Conservation (phyloP, 2,888 invertebrate species). For the Protodeltote pygarga region DNA sequence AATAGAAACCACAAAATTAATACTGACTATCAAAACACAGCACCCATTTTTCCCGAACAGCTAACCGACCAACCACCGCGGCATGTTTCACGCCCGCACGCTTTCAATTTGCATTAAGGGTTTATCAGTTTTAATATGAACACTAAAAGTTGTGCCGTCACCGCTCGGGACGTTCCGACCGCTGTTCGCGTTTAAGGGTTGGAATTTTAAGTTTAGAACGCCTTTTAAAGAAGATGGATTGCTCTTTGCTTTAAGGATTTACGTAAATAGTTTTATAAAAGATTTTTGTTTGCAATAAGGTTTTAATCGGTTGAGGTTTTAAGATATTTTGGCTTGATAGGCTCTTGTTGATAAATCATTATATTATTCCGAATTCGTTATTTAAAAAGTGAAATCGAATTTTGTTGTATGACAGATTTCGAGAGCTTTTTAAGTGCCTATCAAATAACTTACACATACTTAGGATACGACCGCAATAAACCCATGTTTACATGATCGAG, state of each 20-base stretch:
- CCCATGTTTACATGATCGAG: background rate
- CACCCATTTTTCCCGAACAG: slow-evolving; percentile 32
- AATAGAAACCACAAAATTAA: no score
- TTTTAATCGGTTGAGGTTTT: slow-evolving; percentile 9
- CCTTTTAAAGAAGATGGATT: slow-evolving; percentile 46
- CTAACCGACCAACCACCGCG: slow-evolving; percentile 35
- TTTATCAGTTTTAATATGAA: slow-evolving; percentile 63
- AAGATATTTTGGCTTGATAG: background rate
- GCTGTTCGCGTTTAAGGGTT: slow-evolving; percentile 40
- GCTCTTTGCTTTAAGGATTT: slow-evolving; percentile 34
- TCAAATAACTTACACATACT: background rate
- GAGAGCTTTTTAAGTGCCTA: no score
- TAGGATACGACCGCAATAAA: background rate
- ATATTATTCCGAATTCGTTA: no score
- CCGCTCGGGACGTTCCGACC: slow-evolving; percentile 34
- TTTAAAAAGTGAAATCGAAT: background rate
- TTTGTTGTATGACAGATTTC: no score
- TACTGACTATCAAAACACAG: slow-evolving; percentile 27
- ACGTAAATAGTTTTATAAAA: slow-evolving; percentile 34
- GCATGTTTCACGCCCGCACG: slow-evolving; percentile 57
- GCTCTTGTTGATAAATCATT: background rate
- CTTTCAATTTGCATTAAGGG: slow-evolving; percentile 67
- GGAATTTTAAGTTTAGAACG: slow-evolving; percentile 41
- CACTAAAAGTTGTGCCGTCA: slow-evolving; percentile 56
- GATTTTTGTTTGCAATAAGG: slow-evolving; percentile 17